Percentiles rank a stretch among this genome's conserved stretches.
Conservation (phyloP, 1,140 invertebrate species). For the Gonioctena quinquepunctata region DNA sequence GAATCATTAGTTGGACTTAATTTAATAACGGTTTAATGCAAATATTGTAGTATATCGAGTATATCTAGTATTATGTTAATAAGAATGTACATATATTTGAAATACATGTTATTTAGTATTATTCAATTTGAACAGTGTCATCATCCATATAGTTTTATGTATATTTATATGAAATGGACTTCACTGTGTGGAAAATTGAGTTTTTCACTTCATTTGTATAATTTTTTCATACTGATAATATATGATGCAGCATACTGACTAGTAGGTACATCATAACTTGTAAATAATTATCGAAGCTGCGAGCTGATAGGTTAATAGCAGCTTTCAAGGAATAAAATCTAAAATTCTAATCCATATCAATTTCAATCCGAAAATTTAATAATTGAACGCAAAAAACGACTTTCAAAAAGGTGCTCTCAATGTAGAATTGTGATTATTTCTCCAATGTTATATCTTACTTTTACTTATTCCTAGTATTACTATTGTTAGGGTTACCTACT, state of each 20-base stretch:
- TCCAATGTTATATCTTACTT: constrained; percentile 47
- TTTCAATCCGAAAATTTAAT: constrained; percentile 32
- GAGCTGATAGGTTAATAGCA: neutral
- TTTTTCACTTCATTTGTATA: neutral
- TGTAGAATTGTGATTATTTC: constrained; percentile 50
- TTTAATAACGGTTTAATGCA: constrained; percentile 25
- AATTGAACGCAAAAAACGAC: neutral
- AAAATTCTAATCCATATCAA: constrained; percentile 5
- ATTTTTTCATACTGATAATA: neutral
- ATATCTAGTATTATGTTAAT: constrained; percentile 28
- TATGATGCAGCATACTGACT: constrained; percentile 29
- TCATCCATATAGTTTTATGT: constrained; percentile 7
- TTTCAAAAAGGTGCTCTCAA: constrained; percentile 47
- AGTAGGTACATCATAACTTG: constrained; percentile 27
- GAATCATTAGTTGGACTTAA: constrained; percentile 24
- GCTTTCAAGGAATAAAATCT: constrained; percentile 10
- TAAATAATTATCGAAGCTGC: constrained; percentile 32
- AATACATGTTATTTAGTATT: constrained; percentile 44
- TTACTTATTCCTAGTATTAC: constrained; percentile 47
- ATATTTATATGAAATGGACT: neutral
- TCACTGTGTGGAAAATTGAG: neutral
- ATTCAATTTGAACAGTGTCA: constrained; percentile 27
- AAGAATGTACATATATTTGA: constrained; percentile 22
- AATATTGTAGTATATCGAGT: constrained; percentile 32
- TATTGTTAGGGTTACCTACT: constrained; percentile 34